Base-by-base conservation (phyloP, 2,888 invertebrate genomes). In the Aromia moschata region DNA sequence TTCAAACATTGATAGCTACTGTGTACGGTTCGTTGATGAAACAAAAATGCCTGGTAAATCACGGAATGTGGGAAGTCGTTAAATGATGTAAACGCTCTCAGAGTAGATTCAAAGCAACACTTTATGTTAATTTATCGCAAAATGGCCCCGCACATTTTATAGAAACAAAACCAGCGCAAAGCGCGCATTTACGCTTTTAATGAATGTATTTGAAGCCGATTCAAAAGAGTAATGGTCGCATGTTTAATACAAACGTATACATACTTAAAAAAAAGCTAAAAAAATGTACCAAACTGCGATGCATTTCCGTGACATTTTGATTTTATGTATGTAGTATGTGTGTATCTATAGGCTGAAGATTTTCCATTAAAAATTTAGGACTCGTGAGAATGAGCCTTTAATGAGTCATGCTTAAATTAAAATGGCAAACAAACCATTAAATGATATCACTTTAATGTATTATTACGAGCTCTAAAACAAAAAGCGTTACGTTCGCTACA, bases 381-480 rank as follows among this genome's bases (percentile, higher is more conserved):
- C n/a, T n/a, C n/a, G n/a, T n/a, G n/a, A n/a, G n/a, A n/a, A n/a
- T n/a, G n/a, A n/a, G n/a, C n/a, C n/a, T n/a, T n/a, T n/a, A n/a
- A n/a, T n/a, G n/a, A n/a, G n/a, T n/a, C n/a, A 12, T 47, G 47
- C 37, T 46, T 37, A 47, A 47, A 47, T 37, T 47, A 37, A 47
- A 37, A 37, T 18, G 37, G 37, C 37, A 47, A 47, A 47, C 47
- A 37, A 47, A 37, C 47, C 47, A 37, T 47, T 17, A 37, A 37
- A 18, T 31, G 37, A 47, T 47, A 37, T 37, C 20, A 47, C 37
- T 37, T 31, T 20, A 37, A 37, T 10, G 37, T 47, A 47, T 37
- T 47, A 47, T 47, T 37, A 47, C 20, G 37, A 47, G 47, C 18
- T 47, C 9, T 47, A 47, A 18, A 47, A 47, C 47, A 47, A 47